Evolutionary conservation across 1,140 invertebrate species (phyloP), one percentile per base, ranked within the genome.

Genomic region (Drosophila cardini): DNA sequence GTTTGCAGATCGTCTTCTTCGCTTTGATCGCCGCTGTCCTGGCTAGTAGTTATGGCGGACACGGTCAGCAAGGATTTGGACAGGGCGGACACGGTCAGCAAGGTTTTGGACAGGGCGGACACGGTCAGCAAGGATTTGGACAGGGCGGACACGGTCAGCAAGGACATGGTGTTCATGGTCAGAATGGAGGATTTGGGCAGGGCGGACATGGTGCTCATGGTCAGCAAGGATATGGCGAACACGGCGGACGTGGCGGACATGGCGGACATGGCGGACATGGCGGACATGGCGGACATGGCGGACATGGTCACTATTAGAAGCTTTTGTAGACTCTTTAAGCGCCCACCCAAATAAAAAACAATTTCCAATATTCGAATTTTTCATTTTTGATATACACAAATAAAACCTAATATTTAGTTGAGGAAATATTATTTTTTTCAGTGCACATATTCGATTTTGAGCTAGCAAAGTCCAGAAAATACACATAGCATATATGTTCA

Each of bases 1-100:
- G 18, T 40, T 26, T 53, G 18, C 11, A 80, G 78, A 67, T 80
- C 60, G 57, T 80, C 2, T 67, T 80, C 78, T 80, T 80, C 36
- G 72, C 78, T 3, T 18, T 80, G 34, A 76, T 80, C 56, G 78
- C 78, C 5, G 50, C 76, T 42, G 78, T 10, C 10, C 32, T 80
- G 38, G 76, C 70, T 1, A 18, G 1, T 18, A 42, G 70, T 2
- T 78, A 72, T 8, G 67, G 56, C 1, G 21, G 21, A 4, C 21
- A 5, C 4, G 21, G 21, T 26, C 65, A 75, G 7, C 55, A 72
- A 53, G 62, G 68, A 34, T 56, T 43, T 11, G 72, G 65, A 4
- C 74, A 77, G 21, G 56, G 65, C 21, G 76, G 76, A 50, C 55
- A 74, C 13, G 75, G 75, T 2, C 58, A 77, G 45, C 57, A 63